Evolutionary conservation across 2,888 invertebrate species (phyloP).

Genomic region (Fragum whitleyi): DNA sequence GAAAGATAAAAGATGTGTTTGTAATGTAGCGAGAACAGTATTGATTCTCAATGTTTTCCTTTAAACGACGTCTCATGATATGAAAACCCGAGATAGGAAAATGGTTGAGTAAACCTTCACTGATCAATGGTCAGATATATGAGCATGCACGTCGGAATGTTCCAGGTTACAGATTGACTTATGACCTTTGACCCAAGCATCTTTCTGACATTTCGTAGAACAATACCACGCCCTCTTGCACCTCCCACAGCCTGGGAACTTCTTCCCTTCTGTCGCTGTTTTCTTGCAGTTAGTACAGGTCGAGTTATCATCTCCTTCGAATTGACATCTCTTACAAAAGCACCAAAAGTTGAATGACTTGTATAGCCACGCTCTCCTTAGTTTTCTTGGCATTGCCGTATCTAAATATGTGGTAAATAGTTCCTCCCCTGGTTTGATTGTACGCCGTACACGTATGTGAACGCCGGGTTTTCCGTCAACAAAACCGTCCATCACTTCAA

Average conservation of each 20-base stretch:
- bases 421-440: constrained; percentile 78
- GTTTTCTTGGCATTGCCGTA: constrained; percentile 75
- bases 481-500: constrained; percentile 77
- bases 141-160: constrained; percentile 66
- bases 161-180: constrained; percentile 73
- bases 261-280: constrained; percentile 66
- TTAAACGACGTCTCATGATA: no score
- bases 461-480: constrained; percentile 73
- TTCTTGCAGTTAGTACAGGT: constrained; percentile 76
- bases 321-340: constrained; percentile 76
- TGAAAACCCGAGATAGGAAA: no score
- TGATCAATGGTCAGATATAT: constrained; percentile 4
- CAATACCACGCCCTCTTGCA: constrained; percentile 81
- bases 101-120: no score
- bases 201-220: constrained; percentile 76
- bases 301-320: constrained; percentile 77
- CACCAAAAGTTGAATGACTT: constrained; percentile 83
- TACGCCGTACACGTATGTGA: constrained; percentile 72
- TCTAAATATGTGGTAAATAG: constrained; percentile 80
- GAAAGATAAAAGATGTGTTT: no score
- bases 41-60: no score
- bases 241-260: constrained; percentile 77
- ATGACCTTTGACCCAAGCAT: constrained; percentile 78
- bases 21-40: no score
- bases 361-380: constrained; percentile 80